Percentiles rank a stretch among this genome's conserved stretches.
These are phyloP conservation scores for Periophthalmus magnuspinnatus DNA, from an alignment of 2,797 vertebrate genomes.

Conservation along the genomic window DNA sequence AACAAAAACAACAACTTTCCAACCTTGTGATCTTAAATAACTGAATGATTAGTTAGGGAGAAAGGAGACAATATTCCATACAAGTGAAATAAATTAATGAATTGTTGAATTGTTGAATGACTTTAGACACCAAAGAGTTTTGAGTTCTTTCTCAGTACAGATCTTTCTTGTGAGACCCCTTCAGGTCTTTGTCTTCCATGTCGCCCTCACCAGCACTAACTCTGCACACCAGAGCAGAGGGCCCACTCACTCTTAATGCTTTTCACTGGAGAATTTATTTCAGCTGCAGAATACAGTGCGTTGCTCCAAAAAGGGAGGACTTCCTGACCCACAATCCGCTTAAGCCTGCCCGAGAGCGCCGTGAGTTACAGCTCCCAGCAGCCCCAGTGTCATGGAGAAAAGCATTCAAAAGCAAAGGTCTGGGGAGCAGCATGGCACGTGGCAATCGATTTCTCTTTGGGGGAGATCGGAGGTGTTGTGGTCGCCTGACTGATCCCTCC, in stretches of 20 bases:
- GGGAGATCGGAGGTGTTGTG: conserved; percentile 58
- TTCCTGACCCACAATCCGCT: conserved; percentile 73
- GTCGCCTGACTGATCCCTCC: conserved; percentile 49
- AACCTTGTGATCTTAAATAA: background rate
- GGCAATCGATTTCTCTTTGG: conserved; percentile 74
- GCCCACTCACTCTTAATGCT: conserved; percentile 66
- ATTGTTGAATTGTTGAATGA: conserved; percentile 19
- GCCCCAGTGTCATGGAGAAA: conserved; percentile 61
- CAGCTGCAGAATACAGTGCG: conserved; percentile 60
- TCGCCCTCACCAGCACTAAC: conserved; percentile 52
- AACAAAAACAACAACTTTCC: too few relatives aligned
- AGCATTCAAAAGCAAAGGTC: conserved; percentile 63
- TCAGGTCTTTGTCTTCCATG: conserved; percentile 51
- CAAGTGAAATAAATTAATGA: conserved; percentile 25
- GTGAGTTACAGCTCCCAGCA: conserved; percentile 65
- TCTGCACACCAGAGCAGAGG: conserved; percentile 59
- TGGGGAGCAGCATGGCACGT: conserved; percentile 59
- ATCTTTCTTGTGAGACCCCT: conserved; percentile 43
- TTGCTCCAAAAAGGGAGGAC: conserved; percentile 64
- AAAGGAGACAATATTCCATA: background rate
- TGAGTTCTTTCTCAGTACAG: conserved; percentile 37
- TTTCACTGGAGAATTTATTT: conserved; percentile 70
- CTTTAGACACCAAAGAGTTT: conserved; percentile 15
- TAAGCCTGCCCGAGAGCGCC: conserved; percentile 71
- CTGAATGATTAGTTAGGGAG: background rate